Base-by-base conservation (phyloP, 2,797 vertebrate species). In the Pseudomugil gertrudae region DNA sequence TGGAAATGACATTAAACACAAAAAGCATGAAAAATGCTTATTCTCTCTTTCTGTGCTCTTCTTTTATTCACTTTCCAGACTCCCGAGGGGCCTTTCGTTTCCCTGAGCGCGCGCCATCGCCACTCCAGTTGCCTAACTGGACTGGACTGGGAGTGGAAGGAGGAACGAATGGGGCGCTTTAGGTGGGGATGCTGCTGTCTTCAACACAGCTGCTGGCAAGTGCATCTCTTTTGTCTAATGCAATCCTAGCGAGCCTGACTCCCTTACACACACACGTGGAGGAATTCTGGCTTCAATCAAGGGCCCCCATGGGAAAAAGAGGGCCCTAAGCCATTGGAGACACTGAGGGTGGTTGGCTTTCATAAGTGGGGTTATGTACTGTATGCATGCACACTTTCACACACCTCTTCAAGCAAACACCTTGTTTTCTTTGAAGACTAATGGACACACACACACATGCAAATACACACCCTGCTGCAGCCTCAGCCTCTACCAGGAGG, bases 51-150 rank as follows among this genome's bases (percentile, higher is more conserved):
- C 90, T 78, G 63, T 74, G 69, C 73, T 80, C 93, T 94, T 93
- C 95, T 96, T 97, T 45, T 97, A 96, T 96, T 97, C 95, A 95
- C 94, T 95, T 93, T 96, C 94, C 96, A 96, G 93, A 93, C 92
- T 96, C 95, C 95, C 92, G 90, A 94, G 95, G 95, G 95, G 79
- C 80, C 84, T 81, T 86, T 83, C 75, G 76, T 95, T 93, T 95
- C 93, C 90, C 94, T 92, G 91, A 93, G 79, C 73, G 24, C 67
- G 73, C 43, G 66, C 83, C 76, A 67, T 73, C 89, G 93, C 93
- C 53, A 72, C 78, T 76, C 72, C 73, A 6, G 52, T 83, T 86
- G 76, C 85, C 87, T 72, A 68, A 81, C 88, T 88, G 93, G 90
- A 91, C 92, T 52, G 88, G 74, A 69, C 83, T 79, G 81, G 80